A percentile compares a stretch with the other conserved stretches of the same genome.
Conservation (phyloP, 1,140 invertebrate genomes). For the Heliothis subflexa region DNA sequence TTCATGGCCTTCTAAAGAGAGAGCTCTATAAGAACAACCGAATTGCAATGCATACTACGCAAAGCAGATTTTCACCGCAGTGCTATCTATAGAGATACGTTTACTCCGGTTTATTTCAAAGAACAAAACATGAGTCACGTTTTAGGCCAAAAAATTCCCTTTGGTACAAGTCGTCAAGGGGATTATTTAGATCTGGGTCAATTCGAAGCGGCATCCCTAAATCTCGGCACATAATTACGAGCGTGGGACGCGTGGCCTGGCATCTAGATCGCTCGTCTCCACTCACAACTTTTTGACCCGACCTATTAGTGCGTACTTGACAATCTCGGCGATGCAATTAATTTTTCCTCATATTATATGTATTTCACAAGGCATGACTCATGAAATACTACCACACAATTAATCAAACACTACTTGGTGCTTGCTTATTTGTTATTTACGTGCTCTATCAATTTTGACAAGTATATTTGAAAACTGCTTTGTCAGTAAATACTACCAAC, state of each 20-base stretch:
- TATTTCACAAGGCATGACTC: neutral
- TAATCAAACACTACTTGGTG: neutral
- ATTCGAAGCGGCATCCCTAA: conserved; percentile 62
- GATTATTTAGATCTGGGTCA: conserved; percentile 73
- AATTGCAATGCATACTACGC: conserved; percentile 18
- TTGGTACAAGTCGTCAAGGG: conserved; percentile 58
- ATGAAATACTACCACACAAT: neutral
- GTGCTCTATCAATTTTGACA: no score
- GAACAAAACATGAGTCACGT: neutral
- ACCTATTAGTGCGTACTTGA: conserved; percentile 59
- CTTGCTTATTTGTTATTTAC: no score
- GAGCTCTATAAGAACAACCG: neutral
- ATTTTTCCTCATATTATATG: conserved; percentile 7
- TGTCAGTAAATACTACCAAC: no score
- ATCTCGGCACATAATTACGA: conserved; percentile 72
- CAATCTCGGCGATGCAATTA: conserved; percentile 39
- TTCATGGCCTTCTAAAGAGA: neutral
- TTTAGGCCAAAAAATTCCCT: conserved; percentile 41
- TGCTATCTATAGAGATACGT: neutral
- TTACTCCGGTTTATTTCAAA: conserved; percentile 5
- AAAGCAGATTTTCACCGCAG: conserved; percentile 5
- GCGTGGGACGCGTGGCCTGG: conserved; percentile 54
- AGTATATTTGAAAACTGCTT: no score
- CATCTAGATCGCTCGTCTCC: conserved; percentile 58
- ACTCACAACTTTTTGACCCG: conserved; percentile 64